Evolutionary conservation across 64 coral and sea anemone genomes (phyloP), one percentile per base, ranked within the genome.

Genomic region (Montipora foliosa): DNA sequence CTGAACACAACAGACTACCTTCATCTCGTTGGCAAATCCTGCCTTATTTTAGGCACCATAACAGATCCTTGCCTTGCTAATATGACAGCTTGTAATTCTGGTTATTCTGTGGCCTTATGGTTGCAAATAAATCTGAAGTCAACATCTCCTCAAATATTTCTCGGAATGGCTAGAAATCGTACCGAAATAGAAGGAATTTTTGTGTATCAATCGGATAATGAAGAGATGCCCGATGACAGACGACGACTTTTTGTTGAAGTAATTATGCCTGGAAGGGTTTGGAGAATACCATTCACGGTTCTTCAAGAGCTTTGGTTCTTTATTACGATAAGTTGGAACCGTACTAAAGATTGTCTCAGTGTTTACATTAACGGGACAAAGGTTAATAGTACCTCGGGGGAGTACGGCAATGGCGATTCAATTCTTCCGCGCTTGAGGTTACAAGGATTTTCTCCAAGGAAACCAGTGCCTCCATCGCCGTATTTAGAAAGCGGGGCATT

Each of bases 401-500:
- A 19, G 61, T 15, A 9, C 5, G 25, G 16, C 15, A 84, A 24
- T 47, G 59, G 64, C 16, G 24, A 19, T 6, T 47, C 11, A 8
- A 46, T 76, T 16, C 8, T 1, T 13, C 45, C 15, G 67, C 44
- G 3, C 19, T 19, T 84, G 5, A 84, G 10, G 15, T 4, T 84
- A 37, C 62, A 24, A 1, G 60, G 81, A 67, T n/a, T 2, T 1
- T 84, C 67, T 47, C 7, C 81, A 19, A 15, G 29, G 14, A 24
- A 84, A 17, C 24, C 0, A 2, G 12, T 47, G 61, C 81, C 59
- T 46, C 24, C 24, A 45, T 84, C 70, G 4, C 51, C 85, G 17
- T 85, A 76, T 44, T 71, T 92, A 24, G 64, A 71, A 25, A 82
- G 90, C 3, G 81, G 68, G 17, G 90, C 14, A 8, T 85, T 82